phyloP scores from a whole-genome alignment of 1,140 invertebrate species.

The Zaprionus vittiger region DNA sequence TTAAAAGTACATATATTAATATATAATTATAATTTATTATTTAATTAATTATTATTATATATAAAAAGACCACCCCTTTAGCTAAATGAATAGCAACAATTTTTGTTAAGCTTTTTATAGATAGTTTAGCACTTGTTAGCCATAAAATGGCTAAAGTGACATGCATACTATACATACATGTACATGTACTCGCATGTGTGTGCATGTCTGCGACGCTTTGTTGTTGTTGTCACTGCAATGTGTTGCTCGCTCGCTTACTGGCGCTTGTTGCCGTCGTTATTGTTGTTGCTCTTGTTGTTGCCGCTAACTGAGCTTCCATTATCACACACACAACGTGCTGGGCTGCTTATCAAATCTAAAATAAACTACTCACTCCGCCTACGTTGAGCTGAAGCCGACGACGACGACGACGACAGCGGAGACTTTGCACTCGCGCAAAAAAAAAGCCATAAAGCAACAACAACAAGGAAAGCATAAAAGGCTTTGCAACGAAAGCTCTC shows the following conservation, averaged over 20 bases:
- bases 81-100: neutral
- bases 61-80: neutral
- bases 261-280: constrained; percentile 8
- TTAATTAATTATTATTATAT: neutral
- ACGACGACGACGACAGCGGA: constrained; percentile 17
- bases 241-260: constrained; percentile 8
- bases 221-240: constrained; percentile 39
- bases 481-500: constrained; percentile 31
- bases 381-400: constrained; percentile 9
- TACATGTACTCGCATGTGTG: constrained; percentile 20
- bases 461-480: constrained; percentile 18
- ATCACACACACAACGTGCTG: constrained; percentile 25
- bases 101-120: neutral
- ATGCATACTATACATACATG: neutral
- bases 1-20: too few species aligned
- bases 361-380: constrained; percentile 47
- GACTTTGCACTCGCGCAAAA: constrained; percentile 42
- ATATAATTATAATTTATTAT: neutral
- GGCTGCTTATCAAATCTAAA: constrained; percentile 56
- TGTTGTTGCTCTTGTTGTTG: constrained; percentile 6
- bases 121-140: neutral
- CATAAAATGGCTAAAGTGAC: neutral
- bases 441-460: constrained; percentile 6
- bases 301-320: constrained; percentile 33
- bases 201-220: constrained; percentile 37